phyloP scores from a whole-genome alignment of 1,140 invertebrate species.

The Tribolium madens region DNA sequence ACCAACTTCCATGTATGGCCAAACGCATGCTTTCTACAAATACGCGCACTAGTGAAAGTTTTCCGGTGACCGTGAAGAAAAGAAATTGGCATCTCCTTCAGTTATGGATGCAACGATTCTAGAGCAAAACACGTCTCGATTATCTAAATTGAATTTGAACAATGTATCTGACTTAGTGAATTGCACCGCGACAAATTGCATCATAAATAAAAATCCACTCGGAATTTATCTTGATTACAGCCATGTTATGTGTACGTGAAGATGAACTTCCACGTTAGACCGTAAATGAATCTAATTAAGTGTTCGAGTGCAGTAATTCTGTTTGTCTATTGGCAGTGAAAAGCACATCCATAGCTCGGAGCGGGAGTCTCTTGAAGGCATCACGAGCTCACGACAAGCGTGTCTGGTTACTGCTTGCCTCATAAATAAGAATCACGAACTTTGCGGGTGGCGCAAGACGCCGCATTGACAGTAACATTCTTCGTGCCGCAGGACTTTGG shows the following conservation, averaged over 20 bases:
- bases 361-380: conserved; percentile 45
- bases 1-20: neutral
- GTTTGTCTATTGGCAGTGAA: conserved; percentile 40
- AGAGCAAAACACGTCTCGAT: neutral
- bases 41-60: conserved; percentile 16
- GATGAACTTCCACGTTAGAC: conserved; percentile 29
- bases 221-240: conserved; percentile 15
- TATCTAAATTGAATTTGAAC: neutral
- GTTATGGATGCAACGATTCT: neutral
- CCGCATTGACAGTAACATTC: conserved; percentile 43
- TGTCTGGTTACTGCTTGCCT: conserved; percentile 52
- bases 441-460: conserved; percentile 54
- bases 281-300: conserved; percentile 45
- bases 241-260: neutral
- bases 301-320: conserved; percentile 33
- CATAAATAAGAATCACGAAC: conserved; percentile 56
- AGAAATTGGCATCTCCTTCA: neutral
- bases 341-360: conserved; percentile 17
- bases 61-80: neutral
- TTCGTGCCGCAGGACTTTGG: conserved; percentile 16
- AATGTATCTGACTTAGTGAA: neutral
- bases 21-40: conserved; percentile 15
- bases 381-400: conserved; percentile 55
- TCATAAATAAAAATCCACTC: conserved; percentile 14
- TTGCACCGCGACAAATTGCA: neutral